Percentiles rank a stretch among this genome's conserved stretches.
phyloP scores from a whole-genome alignment of 2,113 vertebrate species.

The Anoplopoma fimbria region DNA sequence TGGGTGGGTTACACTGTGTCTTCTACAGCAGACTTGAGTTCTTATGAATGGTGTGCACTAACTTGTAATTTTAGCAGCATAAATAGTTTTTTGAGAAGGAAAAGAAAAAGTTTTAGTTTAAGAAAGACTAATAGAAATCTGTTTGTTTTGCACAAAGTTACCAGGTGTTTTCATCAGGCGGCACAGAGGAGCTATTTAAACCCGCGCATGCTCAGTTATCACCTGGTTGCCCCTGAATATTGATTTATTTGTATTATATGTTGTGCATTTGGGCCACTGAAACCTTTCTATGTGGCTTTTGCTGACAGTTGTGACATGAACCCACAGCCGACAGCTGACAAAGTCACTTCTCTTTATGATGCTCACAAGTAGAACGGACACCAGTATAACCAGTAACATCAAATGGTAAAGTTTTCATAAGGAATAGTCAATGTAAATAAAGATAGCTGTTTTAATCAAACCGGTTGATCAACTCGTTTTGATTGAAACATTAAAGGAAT shows the following conservation, averaged over 20 bases:
- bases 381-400: not conserved
- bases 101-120: not conserved
- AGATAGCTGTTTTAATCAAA: not conserved
- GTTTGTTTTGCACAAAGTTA: not conserved
- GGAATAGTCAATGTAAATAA: not conserved
- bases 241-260: not conserved
- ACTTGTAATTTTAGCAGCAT: not conserved
- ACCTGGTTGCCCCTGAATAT: not conserved
- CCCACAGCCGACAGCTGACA: not conserved
- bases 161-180: slow-evolving; percentile 35
- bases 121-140: not conserved
- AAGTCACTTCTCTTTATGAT: not conserved
- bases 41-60: too few relatives aligned
- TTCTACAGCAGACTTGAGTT: not conserved
- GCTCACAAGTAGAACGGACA: not conserved
- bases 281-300: not conserved
- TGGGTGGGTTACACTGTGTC: not conserved
- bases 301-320: not conserved
- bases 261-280: not conserved
- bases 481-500: not conserved
- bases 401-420: not conserved
- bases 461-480: not conserved
- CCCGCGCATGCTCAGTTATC: slow-evolving; percentile 29
- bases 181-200: slow-evolving; percentile 9
- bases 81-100: not conserved